Percentiles rank a stretch among this genome's conserved stretches.
Evolutionary conservation across 2,797 vertebrate genomes (phyloP).

Genomic region (Manis javanica): DNA sequence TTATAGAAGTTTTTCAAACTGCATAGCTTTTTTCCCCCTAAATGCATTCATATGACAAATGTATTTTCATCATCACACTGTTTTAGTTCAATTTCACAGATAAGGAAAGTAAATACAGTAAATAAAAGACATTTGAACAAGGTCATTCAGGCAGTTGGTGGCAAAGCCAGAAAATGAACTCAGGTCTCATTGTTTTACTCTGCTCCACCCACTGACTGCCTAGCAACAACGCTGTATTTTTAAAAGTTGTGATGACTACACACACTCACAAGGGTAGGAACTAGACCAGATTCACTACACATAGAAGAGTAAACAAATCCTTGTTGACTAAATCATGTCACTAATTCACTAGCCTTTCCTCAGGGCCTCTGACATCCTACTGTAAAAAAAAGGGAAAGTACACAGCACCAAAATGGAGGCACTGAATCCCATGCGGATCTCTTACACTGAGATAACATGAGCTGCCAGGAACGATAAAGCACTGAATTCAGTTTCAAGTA

Average conservation of each 20-base stretch:
- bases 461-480: neutral
- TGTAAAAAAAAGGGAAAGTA: neutral
- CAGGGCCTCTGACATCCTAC: neutral
- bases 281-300: neutral
- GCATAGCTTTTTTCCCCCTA: neutral
- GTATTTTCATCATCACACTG: neutral
- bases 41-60: neutral
- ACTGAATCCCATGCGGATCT: neutral
- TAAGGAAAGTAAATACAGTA: neutral
- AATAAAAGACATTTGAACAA: neutral
- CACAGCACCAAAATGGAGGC: neutral
- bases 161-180: slow-evolving; percentile 18
- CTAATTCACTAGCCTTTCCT: neutral
- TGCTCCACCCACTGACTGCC: neutral
- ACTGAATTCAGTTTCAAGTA: neutral
- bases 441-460: neutral
- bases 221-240: neutral
- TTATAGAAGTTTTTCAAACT: neutral
- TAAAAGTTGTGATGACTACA: neutral
- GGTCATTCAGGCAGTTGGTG: neutral
- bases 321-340: neutral
- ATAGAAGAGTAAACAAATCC: neutral
- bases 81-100: slow-evolving; percentile 19
- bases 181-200: neutral
- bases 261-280: neutral